Base-by-base conservation (phyloP, 2,888 invertebrate genomes). In the Ophion ellenae region DNA sequence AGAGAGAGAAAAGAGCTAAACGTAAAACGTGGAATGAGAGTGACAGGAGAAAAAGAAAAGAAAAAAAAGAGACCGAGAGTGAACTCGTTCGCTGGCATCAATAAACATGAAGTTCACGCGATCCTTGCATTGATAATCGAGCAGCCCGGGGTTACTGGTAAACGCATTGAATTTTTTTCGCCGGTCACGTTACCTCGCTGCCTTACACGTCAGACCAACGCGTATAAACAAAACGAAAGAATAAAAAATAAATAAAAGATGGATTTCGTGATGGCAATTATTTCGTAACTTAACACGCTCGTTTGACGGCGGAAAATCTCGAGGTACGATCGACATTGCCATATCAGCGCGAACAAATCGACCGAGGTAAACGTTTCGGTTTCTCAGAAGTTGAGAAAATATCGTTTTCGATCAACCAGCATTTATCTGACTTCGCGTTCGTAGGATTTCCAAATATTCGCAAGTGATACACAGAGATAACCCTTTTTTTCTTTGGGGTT, bases 91-190 rank as follows among this genome's bases (percentile, higher is more conserved):
- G 81, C 67, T 61, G 81, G 59, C 73, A 78, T 86, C 84, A 69
- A 74, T 76, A 81, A 77, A 63, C 81, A 78, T 71, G 84, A 86
- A 78, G 66, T 81, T 57, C 36, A 61, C 74, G 47, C 71, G 77
- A 63, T 40, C 45, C 53, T 32, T 32, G 74, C 57, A 40, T 59
- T 53, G 63, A 81, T 64, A 75, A 75, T 78, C 75, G 64, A 59
- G 32, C 61, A 36, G 36, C 36, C 14, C 66, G 71, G 47, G 71
- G 67, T 67, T 40, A 24, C 36, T 17, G 66, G 17, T 53, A 14
- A 20, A 61, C 61, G 59, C 59, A 14, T 36, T 2, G 7, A 63
- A 28, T 24, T 36, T 61, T 36, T 24, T 74, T 74, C 40, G 32
- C 14, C 47, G 9, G 7, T 63, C 57, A 32, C 32, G 17, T 57